phyloP scores from a whole-genome alignment of 2,113 vertebrate species.

The Tetrax tetrax region DNA sequence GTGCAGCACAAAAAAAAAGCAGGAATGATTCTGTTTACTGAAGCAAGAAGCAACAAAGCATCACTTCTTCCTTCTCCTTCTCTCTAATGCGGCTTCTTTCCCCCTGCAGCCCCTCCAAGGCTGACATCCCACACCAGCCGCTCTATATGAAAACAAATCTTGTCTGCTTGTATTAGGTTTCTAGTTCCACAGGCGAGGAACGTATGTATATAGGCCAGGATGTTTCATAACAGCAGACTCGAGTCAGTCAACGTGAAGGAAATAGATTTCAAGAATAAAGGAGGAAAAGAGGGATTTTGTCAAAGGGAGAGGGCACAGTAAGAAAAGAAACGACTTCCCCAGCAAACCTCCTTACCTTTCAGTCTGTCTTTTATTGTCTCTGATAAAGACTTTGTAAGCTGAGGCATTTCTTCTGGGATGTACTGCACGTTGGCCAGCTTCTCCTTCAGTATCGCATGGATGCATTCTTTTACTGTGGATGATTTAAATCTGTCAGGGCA shows the following conservation, averaged over 20 bases:
- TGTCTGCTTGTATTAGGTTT: not conserved
- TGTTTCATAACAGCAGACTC: not conserved
- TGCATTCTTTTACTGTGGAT: conserved; percentile 84
- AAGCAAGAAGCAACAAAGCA: not conserved
- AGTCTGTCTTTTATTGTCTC: conserved; percentile 87
- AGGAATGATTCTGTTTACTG: not conserved
- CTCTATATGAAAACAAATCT: not conserved
- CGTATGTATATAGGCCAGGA: not conserved
- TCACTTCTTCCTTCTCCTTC: not conserved
- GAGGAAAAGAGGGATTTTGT: not conserved
- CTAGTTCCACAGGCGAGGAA: not conserved
- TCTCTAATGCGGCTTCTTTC: not conserved
- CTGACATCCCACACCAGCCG: not conserved
- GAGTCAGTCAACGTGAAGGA: rapidly evolving
- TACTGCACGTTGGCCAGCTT: conserved; percentile 80
- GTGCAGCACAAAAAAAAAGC: not conserved
- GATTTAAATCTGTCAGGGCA: conserved; percentile 82
- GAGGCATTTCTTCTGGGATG: conserved; percentile 79
- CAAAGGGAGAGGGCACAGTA: not conserved
- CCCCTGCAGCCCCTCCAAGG: not conserved
- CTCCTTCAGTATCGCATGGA: conserved; percentile 84
- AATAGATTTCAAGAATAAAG: not conserved
- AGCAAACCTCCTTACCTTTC: conserved; percentile 78
- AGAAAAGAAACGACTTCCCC: not conserved
- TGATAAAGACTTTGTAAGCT: conserved; percentile 80